Evolutionary conservation across 2,888 invertebrate species (phyloP), one percentile per base, ranked within the genome.

Genomic region (Aproaerema taeniolella): DNA sequence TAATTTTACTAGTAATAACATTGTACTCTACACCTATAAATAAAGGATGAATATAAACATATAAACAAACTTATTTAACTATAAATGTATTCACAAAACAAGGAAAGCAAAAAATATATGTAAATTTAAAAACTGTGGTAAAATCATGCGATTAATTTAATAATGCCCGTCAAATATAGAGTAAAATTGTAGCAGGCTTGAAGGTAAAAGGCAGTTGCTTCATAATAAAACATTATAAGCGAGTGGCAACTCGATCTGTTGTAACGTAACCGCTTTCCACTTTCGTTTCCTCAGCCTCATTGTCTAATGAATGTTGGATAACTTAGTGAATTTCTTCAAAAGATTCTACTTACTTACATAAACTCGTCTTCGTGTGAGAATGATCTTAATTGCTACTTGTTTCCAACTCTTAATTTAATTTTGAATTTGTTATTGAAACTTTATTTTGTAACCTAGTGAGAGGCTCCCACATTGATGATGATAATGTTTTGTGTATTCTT

Each of bases 261-360:
- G 67, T 56, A 65, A 61, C 81, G 79, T 75, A 80, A 80, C 63
- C 65, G 65, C 77, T 79, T 79, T 80, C 75, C 71, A 79, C 81
- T 85, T 83, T 83, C 82, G 65, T 79, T 83, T 77, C 74, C 76
- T 74, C 71, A 68, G 65, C 67, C 73, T 77, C 79, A 83, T 85
- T 83, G 83, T 83, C 74, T 81, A 77, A 68, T 61, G 66, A 71
- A 66, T 56, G 53, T 83, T 85, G 82, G 71, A 81, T 83, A 83
- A 83, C 78, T 70, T 64, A 52, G 68, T 55, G 65, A 78, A 81
- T 78, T 77, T 77, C 76, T 75, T 74, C 68, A 61, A 63, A 73
- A 71, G 60, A 60, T 51, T 60, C 57, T 57, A 59, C 66, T 83
- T 81, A 81, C 72, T 74, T 80, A 82, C 81, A 76, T 52, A 47